These are phyloP conservation scores for Chauna torquata DNA, from an alignment of 2,113 vertebrate species.

Conservation along the genomic window DNA sequence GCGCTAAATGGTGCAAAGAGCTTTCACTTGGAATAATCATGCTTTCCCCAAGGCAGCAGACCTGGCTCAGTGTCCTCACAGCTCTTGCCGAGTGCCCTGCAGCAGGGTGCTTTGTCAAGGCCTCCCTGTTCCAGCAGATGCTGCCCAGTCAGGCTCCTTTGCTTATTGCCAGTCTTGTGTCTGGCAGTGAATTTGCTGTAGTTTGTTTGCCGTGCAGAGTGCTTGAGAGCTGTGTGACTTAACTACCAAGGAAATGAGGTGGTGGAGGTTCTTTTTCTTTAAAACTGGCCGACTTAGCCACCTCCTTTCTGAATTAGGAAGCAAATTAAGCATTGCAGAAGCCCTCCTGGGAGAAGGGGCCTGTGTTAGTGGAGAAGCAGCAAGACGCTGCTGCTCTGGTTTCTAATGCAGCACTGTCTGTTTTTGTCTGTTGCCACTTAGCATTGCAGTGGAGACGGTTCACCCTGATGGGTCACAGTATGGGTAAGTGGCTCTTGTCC, in stretches of 20 bases:
- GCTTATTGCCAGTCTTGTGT: not conserved
- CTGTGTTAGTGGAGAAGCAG: not conserved
- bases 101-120: not conserved
- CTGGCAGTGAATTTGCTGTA: not conserved
- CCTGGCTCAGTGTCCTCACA: not conserved
- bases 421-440: constrained; percentile 73
- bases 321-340: constrained; percentile 8
- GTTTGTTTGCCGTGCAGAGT: not conserved
- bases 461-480: constrained; percentile 90
- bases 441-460: constrained; percentile 88
- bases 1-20: not conserved
- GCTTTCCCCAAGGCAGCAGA: not conserved
- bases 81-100: not conserved
- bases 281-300: not conserved
- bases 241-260: not conserved
- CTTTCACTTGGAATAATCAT: not conserved
- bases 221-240: not conserved
- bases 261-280: not conserved
- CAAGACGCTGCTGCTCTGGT: not conserved
- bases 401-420: constrained; percentile 3
- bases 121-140: not conserved
- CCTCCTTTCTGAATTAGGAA: constrained; percentile 22
- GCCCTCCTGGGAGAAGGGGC: not conserved
- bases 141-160: not conserved
- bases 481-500: constrained; percentile 83